Percentiles rank a stretch among this genome's conserved stretches.
These are phyloP conservation scores for Drosophila suboccidentalis DNA, from an alignment of 2,888 invertebrate species.

Conservation along the genomic window DNA sequence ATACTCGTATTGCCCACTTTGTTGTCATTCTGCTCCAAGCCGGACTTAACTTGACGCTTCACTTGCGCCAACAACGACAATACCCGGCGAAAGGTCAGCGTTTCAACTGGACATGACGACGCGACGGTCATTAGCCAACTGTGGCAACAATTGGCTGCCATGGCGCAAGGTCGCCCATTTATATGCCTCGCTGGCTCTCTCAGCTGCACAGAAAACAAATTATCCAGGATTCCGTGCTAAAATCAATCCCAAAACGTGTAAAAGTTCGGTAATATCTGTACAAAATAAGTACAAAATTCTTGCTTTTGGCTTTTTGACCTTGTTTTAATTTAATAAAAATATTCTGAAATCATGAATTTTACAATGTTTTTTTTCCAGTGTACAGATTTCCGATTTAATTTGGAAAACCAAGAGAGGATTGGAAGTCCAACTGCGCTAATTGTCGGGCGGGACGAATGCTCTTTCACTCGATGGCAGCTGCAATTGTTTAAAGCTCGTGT, in stretches of 20 bases:
- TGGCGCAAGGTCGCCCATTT: slow-evolving; percentile 59
- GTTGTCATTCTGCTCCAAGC: slow-evolving; percentile 24
- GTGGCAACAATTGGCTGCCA: slow-evolving; percentile 44
- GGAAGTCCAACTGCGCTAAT: slow-evolving; percentile 15
- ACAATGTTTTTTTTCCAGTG: no score
- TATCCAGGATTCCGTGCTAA: no score
- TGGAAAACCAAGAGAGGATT: slow-evolving; percentile 1
- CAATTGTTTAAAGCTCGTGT: slow-evolving; percentile 35
- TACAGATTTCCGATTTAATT: neutral
- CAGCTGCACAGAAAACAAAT: neutral
- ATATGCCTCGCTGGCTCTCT: slow-evolving; percentile 26
- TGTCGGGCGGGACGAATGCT: slow-evolving; percentile 40
- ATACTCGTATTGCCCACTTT: slow-evolving; percentile 16
- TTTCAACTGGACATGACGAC: slow-evolving; percentile 38
- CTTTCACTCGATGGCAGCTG: slow-evolving; percentile 47
- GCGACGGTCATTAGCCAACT: slow-evolving; percentile 55
- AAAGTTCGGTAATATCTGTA: no score
- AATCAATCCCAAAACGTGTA: no score
- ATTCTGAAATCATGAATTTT: no score
- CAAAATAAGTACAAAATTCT: no score
- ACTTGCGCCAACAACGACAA: slow-evolving; percentile 44
- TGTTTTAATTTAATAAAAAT: no score
- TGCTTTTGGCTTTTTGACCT: no score
- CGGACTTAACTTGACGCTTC: slow-evolving; percentile 67
- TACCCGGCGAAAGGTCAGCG: slow-evolving; percentile 66